These are phyloP conservation scores for Etheostoma spectabile DNA, from an alignment of 2,113 vertebrate genomes.

Conservation along the genomic window DNA sequence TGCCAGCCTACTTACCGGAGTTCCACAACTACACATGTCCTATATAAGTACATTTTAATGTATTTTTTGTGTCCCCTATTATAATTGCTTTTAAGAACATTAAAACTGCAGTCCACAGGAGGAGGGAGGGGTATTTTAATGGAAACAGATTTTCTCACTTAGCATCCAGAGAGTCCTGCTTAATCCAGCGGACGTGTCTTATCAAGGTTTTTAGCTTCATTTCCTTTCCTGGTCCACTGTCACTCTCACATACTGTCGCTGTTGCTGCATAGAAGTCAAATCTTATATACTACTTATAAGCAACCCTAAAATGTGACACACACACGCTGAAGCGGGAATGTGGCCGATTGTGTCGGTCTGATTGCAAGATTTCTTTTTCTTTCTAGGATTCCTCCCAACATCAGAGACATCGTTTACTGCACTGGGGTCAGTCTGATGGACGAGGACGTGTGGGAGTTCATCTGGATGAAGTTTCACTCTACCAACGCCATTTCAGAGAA, in stretches of 20 bases:
- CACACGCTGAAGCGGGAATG: background rate
- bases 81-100: too few species aligned
- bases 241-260: background rate
- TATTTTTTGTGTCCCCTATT: too few species aligned
- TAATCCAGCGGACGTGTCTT: slow-evolving; percentile 43
- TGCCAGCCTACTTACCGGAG: too few species aligned
- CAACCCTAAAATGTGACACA: background rate
- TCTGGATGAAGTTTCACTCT: slow-evolving; percentile 99
- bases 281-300: background rate
- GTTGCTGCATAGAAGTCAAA: background rate
- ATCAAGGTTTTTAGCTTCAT: slow-evolving; percentile 42
- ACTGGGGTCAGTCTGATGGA: slow-evolving; percentile 97
- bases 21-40: too few species aligned
- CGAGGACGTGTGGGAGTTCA: slow-evolving; percentile 99
- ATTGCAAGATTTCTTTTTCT: background rate
- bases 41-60: too few species aligned
- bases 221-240: background rate
- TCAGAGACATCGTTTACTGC: slow-evolving; percentile 98
- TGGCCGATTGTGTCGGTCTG: background rate
- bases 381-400: slow-evolving; percentile 93
- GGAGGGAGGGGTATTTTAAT: slow-evolving; percentile 20
- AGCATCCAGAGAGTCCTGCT: slow-evolving; percentile 20
- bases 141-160: slow-evolving; percentile 18
- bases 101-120: background rate
- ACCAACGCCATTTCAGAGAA: slow-evolving; percentile 93